Conservation (phyloP, 2,888 invertebrate species). For the Zele albiditarsus region DNA sequence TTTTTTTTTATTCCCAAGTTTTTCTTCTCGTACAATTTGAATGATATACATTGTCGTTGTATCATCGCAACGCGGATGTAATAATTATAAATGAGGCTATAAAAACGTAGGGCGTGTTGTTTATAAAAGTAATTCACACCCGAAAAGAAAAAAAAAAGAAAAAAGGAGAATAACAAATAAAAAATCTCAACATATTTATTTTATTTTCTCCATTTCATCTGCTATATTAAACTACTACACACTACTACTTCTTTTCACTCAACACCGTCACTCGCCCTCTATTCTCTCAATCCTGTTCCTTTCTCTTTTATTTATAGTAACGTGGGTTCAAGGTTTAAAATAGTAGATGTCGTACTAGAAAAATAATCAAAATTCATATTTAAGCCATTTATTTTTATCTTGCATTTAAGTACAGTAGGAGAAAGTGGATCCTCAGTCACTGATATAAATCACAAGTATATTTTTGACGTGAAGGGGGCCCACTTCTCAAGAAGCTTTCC, state of each 20-base stretch:
- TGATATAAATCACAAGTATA: constrained; percentile 9
- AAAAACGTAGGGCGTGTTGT: neutral
- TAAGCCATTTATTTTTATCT: neutral
- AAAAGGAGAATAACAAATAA: neutral
- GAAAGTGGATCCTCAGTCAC: neutral
- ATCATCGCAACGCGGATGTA: neutral
- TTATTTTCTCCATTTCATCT: constrained; percentile 1
- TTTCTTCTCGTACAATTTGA: neutral
- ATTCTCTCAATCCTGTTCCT: constrained; percentile 5
- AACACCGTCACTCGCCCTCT: neutral
- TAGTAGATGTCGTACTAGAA: neutral
- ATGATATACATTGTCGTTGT: neutral
- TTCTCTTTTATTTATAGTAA: constrained; percentile 23
- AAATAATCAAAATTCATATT: neutral
- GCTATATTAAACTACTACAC: neutral
- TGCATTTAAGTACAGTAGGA: neutral
- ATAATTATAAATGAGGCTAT: neutral
- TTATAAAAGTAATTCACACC: neutral
- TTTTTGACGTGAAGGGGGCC: neutral
- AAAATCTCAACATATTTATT: neutral
- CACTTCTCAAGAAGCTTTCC: neutral
- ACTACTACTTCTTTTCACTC: constrained; percentile 4
- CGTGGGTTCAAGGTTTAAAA: constrained; percentile 26
- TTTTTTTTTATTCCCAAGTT: neutral
- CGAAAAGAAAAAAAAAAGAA: neutral